Evolutionary conservation across 2,113 vertebrate genomes (phyloP).

Genomic region (Neodontobutis hainanensis): DNA sequence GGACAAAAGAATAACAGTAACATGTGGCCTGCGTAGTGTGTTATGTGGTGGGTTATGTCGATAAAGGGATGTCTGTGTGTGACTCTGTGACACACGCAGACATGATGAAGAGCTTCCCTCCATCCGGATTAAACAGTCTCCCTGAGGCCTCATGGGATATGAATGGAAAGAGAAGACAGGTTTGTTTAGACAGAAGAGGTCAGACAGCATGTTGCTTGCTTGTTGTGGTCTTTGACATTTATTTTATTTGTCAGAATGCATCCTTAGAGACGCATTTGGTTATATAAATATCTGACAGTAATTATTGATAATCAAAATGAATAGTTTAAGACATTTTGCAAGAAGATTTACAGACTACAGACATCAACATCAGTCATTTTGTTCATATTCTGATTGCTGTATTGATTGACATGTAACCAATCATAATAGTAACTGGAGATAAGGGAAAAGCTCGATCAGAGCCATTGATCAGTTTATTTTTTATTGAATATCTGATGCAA

Average conservation of each 20-base stretch:
- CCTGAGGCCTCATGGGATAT: slow-evolving; percentile 25
- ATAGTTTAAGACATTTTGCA: too few species aligned
- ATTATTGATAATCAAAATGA: too few species aligned
- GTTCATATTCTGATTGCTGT: too few species aligned
- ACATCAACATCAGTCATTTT: too few species aligned
- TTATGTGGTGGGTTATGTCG: slow-evolving; percentile 16
- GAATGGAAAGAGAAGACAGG: slow-evolving; percentile 13
- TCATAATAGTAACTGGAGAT: too few species aligned
- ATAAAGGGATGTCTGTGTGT: slow-evolving; percentile 9
- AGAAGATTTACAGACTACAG: too few species aligned
- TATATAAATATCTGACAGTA: too few species aligned
- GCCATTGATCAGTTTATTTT: not conserved
- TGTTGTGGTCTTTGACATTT: too few species aligned
- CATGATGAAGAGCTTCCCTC: slow-evolving; percentile 55
- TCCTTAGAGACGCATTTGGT: not conserved
- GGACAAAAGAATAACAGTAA: slow-evolving; percentile 31
- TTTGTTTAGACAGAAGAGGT: slow-evolving; percentile 1
- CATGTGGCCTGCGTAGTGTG: slow-evolving; percentile 16
- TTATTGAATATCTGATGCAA: not conserved
- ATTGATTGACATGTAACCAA: too few species aligned
- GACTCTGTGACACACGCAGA: slow-evolving; percentile 28
- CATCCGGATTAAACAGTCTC: slow-evolving; percentile 46
- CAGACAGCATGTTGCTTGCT: not conserved
- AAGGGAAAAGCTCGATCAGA: too few species aligned
- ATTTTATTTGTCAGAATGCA: not conserved